Evolutionary conservation across 2,888 invertebrate species (phyloP), one percentile per base, ranked within the genome.

Genomic region (Ochropleura leucogaster): DNA sequence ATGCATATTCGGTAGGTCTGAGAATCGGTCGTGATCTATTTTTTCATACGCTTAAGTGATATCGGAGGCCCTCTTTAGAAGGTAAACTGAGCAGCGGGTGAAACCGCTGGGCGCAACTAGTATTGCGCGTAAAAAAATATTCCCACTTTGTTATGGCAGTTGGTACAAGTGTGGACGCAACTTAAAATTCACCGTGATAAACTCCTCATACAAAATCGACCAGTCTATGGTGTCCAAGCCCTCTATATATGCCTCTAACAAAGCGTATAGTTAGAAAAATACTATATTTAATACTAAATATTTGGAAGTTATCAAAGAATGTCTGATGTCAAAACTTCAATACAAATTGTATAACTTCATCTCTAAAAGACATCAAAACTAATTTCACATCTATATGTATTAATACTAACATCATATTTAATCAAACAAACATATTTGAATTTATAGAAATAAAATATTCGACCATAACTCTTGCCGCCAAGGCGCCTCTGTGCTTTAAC

Each of bases 291-390:
- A n/a, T 53, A 20, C 44, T 57, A 59, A 65, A 83, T 49, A 83
- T 69, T 83, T 83, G 69, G 84, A 81, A 81, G 80, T 83, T 62
- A 53, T 60, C 49, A 44, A 42, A 69, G 18, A 53, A 64, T 42
- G 7, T 57, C 47, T 60, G 8, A 55, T 30, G 20, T 64, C 16
- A 69, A 62, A 49, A 51, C 46, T 60, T 53, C 53, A 16, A n/a
- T 59, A 63, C 42, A 66, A 44, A 60, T 51, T 72, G 51, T 72
- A 65, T 68, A 66, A 64, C 0, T 79, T 62, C 68, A 79, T 53
- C 53, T 73, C 47, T 69, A 66, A 42, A 59, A 69, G 69, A 83
- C 66, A 60, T 57, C 40, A 3, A 79, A 44, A 49, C 51, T 65
- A 60, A 30, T 67, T 65, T 18, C 69, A 83, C 60, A 70, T 60